Conservation (phyloP, 2,888 invertebrate species). For the Pachymerium ferrugineum region DNA sequence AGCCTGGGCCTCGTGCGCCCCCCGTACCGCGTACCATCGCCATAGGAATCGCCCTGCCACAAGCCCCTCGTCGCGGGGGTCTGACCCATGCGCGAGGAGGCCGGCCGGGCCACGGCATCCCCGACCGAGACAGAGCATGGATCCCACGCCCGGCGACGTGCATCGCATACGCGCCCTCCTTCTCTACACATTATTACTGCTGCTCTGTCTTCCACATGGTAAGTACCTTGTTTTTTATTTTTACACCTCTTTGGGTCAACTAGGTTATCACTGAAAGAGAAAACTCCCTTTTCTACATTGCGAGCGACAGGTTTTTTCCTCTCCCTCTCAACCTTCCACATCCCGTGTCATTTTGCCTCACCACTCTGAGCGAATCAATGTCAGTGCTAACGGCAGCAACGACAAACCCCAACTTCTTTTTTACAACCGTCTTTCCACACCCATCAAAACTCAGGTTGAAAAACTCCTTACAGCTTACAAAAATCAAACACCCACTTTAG, state of each 20-base stretch:
- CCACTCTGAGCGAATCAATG: background rate
- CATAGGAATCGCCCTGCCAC: constrained; percentile 18
- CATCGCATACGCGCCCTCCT: constrained; percentile 18
- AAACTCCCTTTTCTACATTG: background rate
- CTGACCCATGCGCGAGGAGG: constrained; percentile 18
- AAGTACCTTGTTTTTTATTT: background rate
- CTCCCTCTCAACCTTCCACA: background rate
- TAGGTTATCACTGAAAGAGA: too few relatives aligned
- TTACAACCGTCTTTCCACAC: background rate
- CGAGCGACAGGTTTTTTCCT: constrained; percentile 17
- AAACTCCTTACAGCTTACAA: too few relatives aligned
- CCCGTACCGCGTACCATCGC: constrained; percentile 11
- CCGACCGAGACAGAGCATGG: constrained; percentile 21
- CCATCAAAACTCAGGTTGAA: too few relatives aligned
- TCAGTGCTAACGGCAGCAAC: background rate
- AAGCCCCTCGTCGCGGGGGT: constrained; percentile 18
- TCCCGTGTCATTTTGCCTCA: background rate
- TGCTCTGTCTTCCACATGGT: constrained; percentile 21
- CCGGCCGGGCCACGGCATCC: constrained; percentile 17
- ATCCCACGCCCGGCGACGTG: constrained; percentile 9
- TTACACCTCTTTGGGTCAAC: background rate
- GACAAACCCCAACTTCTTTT: background rate
- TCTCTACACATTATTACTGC: background rate
- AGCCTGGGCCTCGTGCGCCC: constrained; percentile 21
- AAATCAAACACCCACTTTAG: background rate